A percentile compares a stretch with the other conserved stretches of the same genome.
Evolutionary conservation across 2,113 vertebrate species (phyloP).

Genomic region (Saguinus midas): DNA sequence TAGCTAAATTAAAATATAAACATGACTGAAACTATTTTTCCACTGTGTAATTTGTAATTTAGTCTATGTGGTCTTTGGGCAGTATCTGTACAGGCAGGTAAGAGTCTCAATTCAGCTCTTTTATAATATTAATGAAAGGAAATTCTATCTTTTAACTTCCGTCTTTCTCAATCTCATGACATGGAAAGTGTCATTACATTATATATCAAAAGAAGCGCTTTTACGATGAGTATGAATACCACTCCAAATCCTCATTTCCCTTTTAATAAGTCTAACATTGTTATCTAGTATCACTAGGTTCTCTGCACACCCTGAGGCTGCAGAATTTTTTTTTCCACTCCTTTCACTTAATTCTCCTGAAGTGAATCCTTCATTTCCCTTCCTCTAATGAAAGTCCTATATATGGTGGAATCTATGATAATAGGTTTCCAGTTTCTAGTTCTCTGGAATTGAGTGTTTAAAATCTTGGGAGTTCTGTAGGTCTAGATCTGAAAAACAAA

Average conservation of each 20-base stretch:
- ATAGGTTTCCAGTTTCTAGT: background rate
- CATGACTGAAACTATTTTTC: background rate
- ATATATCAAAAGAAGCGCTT: background rate
- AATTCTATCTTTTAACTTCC: background rate
- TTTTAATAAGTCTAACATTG: background rate
- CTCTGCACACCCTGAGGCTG: background rate
- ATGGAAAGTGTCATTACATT: background rate
- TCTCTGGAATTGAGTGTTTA: background rate
- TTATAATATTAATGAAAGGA: background rate
- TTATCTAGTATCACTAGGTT: background rate
- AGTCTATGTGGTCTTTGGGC: background rate
- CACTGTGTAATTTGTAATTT: background rate
- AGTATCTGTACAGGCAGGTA: background rate
- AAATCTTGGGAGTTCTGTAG: background rate
- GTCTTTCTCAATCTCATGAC: background rate
- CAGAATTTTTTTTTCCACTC: background rate
- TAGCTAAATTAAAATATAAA: slow-evolving; percentile 7
- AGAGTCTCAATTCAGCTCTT: background rate
- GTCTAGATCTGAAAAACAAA: too few species aligned
- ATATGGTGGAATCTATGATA: background rate
- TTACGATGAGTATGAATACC: background rate
- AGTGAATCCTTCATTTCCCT: background rate
- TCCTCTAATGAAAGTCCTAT: background rate
- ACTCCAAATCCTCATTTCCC: background rate
- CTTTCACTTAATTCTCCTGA: too few species aligned